Base-by-base conservation (phyloP, 2,888 invertebrate genomes). In the Halictus ligatus region DNA sequence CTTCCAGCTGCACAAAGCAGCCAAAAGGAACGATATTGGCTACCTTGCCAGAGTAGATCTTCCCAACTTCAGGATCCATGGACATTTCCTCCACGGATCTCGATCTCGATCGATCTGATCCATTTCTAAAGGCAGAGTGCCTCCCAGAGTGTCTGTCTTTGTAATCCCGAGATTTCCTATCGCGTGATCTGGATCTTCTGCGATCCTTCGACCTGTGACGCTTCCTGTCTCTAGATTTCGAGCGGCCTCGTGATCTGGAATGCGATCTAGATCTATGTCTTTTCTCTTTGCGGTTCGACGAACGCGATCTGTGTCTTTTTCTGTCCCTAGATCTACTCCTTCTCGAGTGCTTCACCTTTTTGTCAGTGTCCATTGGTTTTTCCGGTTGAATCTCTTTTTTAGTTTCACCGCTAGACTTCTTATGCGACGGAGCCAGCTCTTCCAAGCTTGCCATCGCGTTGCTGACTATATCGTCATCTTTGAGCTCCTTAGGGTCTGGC, bases 1-100 rank as follows among this genome's bases (percentile, higher is more conserved):
- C 99, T 93, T 99, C 98, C 40, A 99, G 96, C 95, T 99, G 99
- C 0, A 99, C 98, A 95, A 99, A 99, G 94, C 99, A 99, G 1
- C 99, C 99, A 95, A 99, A 99, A n/a, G 98, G 98, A 78, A 99
- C 99, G 89, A 99, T 98, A 92, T 98, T 99, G 0, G 98, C 98
- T 0, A 99, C 98, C 95, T 98, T 98, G 0, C 99, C 99, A 87
- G 97, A 97, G 94, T 99, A 99, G 90, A 99, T 98, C 96, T 97
- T 98, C 0, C 98, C 98, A 6, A 97, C 96, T 89, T 98, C 97
- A 0, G 98, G 98, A 92, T 98, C 98, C 92, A 97, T 97, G 81
- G 97, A 96, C 90, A 97, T 95, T 89, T 96, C 96, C 81, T 96
- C 95, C 48, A 96, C 96, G 54, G 96, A 96, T 90, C 96, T 92